Conservation (phyloP, 2,797 vertebrate species). For the Eutrigla gurnardus region DNA sequence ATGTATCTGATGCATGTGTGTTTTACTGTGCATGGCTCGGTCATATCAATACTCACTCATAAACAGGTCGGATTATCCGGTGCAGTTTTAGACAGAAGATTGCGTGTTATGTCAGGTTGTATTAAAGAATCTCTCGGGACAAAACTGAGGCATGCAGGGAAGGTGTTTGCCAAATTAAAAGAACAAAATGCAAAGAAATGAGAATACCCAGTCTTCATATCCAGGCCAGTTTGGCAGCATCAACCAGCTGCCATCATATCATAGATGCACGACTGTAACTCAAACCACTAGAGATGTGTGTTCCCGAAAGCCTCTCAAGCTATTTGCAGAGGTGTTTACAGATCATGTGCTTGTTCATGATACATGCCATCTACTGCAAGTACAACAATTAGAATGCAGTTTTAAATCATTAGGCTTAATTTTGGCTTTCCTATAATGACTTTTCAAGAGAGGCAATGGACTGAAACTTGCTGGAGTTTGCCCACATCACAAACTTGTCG, state of each 20-base stretch:
- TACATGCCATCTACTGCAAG: slow-evolving; percentile 27
- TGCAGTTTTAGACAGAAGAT: not conserved
- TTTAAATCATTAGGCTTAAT: slow-evolving; percentile 23
- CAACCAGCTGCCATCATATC: slow-evolving; percentile 33
- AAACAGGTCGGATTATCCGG: not conserved
- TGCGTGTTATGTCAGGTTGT: not conserved
- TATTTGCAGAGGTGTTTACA: slow-evolving; percentile 84
- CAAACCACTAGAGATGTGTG: slow-evolving; percentile 46
- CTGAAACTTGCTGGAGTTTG: not conserved
- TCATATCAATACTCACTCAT: not conserved
- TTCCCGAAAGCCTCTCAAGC: slow-evolving; percentile 52
- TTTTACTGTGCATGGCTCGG: not conserved
- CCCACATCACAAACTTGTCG: slow-evolving; percentile 2
- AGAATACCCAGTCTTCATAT: not conserved
- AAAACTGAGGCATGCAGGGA: not conserved
- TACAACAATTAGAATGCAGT: slow-evolving; percentile 14
- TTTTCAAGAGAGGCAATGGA: not conserved
- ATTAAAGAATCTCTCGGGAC: not conserved
- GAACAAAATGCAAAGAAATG: not conserved
- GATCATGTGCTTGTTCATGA: slow-evolving; percentile 71
- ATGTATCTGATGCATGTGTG: not conserved
- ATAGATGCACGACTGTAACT: slow-evolving; percentile 69
- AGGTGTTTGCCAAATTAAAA: not conserved
- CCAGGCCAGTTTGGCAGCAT: not conserved
- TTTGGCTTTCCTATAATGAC: no score